phyloP scores from a whole-genome alignment of 2,113 vertebrate species.

The Equus przewalskii region DNA sequence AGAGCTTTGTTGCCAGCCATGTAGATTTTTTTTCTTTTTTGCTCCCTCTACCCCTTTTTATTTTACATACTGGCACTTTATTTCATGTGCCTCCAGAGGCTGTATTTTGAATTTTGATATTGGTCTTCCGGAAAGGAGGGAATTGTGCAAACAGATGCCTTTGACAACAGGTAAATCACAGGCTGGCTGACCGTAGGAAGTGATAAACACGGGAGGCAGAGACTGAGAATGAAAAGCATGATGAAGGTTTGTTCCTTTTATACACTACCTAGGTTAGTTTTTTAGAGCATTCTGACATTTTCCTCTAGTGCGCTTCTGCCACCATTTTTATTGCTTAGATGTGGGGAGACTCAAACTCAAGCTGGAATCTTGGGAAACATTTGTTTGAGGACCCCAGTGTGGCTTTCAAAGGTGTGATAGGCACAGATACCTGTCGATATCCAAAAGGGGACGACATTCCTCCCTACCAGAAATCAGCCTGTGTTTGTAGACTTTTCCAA shows the following conservation, averaged over 20 bases:
- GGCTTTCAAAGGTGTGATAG: neutral
- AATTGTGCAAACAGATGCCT: neutral
- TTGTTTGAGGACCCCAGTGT: neutral
- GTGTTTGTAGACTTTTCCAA: neutral
- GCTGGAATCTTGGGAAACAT: neutral
- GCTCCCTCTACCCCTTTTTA: slow-evolving; percentile 1
- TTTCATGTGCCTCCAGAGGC: slow-evolving; percentile 75
- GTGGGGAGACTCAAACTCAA: neutral
- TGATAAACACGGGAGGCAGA: neutral
- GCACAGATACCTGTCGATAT: neutral
- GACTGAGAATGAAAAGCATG: neutral
- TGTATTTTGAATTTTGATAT: slow-evolving; percentile 70
- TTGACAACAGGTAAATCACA: slow-evolving; percentile 65
- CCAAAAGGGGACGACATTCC: neutral
- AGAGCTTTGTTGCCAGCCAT: slow-evolving; percentile 84
- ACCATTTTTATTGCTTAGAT: neutral
- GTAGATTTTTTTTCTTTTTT: slow-evolving; percentile 74
- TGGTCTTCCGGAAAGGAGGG: slow-evolving; percentile 57
- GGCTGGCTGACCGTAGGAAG: slow-evolving; percentile 29
- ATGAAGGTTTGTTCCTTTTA: neutral
- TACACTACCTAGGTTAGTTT: neutral
- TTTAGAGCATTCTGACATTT: neutral
- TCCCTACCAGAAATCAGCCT: neutral
- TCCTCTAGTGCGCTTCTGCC: neutral
- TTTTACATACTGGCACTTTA: slow-evolving; percentile 84